Evolutionary conservation across 2,113 vertebrate species (phyloP), one percentile per base, ranked within the genome.

Genomic region (Archilochus colubris): DNA sequence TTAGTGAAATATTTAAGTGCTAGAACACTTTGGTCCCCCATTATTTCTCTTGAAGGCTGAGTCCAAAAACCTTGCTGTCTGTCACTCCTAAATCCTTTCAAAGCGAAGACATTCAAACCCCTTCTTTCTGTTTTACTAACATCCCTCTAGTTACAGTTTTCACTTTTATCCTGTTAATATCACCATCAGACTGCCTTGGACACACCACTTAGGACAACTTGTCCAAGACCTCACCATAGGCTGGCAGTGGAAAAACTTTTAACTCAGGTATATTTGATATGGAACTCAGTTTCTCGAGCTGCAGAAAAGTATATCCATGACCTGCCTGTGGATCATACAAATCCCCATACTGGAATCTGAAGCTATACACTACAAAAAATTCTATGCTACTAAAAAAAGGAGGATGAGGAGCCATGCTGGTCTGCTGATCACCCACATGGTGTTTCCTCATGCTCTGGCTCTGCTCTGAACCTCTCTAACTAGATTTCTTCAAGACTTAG

Each of bases 271-370:
- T 7, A n/a, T 86, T 85, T 91, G 23, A 22, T 12, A 40, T 5
- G 5, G 12, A 86, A 50, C 10, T 69, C n/a, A 22, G 25, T 76
- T 94, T 85, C 27, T 10, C 3, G 18, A 79, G 62, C 16, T 62
- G 9, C 0, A 2, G 15, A 44, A n/a, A 24, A 5, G 9, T 19
- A 6, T 79, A 44, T 72, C n/a, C 27, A 44, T 74, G 54, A 46
- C 17, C 25, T 78, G 30, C 15, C 48, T 88, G 10, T 55, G 59
- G 74, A 55, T 62, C n/a, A 78, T 1, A 80, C 33, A 89, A 86
- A 66, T 74, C 9, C 28, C 7, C 1, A 0, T 59, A 31, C 53
- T 89, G 57, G 20, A 75, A 86, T 36, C 28, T 78, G 63, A 73
- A 94, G 5, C 4, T 51, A 10, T 51, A 28, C 5, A 12, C 40